These are phyloP conservation scores for Perizoma flavofasciatum DNA, from an alignment of 2,888 invertebrate genomes.

Conservation along the genomic window DNA sequence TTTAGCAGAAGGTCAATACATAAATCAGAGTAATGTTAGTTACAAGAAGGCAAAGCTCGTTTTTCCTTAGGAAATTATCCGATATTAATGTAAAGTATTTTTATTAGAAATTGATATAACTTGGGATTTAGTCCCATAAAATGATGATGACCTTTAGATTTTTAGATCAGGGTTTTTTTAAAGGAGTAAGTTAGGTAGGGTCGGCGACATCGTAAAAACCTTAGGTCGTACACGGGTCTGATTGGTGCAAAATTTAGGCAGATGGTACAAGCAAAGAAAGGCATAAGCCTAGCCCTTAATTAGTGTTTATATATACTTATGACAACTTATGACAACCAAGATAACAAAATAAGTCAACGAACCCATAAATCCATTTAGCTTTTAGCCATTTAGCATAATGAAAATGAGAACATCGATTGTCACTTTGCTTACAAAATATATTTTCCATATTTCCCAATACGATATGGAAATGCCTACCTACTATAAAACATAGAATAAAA, in stretches of 20 bases:
- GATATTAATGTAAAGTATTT: conserved; percentile 13
- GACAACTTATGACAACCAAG: not conserved
- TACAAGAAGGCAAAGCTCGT: conserved; percentile 11
- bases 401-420: not conserved
- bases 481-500: no score
- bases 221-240: no score
- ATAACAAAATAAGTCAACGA: conserved; percentile 3
- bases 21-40: conserved; percentile 35
- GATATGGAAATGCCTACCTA: no score
- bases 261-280: no score
- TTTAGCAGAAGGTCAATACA: conserved; percentile 37
- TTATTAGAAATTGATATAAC: conserved; percentile 6
- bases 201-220: no score
- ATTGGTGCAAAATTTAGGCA: no score
- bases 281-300: no score
- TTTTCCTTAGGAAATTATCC: not conserved
- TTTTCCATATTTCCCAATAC: conserved; percentile 1
- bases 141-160: no score
- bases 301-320: not conserved
- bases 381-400: conserved; percentile 2
- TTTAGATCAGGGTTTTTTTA: no score
- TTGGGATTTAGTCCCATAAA: no score
- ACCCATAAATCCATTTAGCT: conserved; percentile 5
- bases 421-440: not conserved
- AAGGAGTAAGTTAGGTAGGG: no score